Conservation (phyloP, 1,140 invertebrate species). For the Pseudobourletiella spinata region DNA sequence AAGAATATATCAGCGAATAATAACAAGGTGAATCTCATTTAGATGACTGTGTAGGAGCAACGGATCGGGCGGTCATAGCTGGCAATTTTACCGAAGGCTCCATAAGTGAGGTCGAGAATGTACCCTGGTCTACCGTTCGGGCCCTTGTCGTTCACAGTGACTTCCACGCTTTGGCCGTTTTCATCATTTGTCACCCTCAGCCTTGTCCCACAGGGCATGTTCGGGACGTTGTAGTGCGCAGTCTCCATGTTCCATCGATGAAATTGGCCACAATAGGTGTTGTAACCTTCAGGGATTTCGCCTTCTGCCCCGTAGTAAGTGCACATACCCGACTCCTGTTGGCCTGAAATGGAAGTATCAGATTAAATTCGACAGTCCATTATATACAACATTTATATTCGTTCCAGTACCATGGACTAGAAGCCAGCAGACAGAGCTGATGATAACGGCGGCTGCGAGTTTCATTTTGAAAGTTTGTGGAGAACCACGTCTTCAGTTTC, state of each 20-base stretch:
- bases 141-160: slow-evolving; percentile 13
- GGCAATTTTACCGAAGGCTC: not conserved
- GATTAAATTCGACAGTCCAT: too few relatives aligned
- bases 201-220: slow-evolving; percentile 9
- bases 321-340: too few relatives aligned
- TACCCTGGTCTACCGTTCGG: not conserved
- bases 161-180: slow-evolving; percentile 15
- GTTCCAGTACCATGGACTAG: too few relatives aligned
- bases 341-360: too few relatives aligned
- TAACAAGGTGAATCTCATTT: too few relatives aligned
- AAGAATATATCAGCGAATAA: too few relatives aligned
- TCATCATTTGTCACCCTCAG: slow-evolving; percentile 15
- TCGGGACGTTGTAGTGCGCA: slow-evolving; percentile 8
- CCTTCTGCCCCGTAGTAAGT: slow-evolving; percentile 22
- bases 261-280: slow-evolving; percentile 10
- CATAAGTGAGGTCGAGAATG: slow-evolving; percentile 20
- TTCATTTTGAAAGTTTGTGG: too few relatives aligned
- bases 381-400: too few relatives aligned
- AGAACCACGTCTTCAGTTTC: too few relatives aligned
- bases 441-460: too few relatives aligned
- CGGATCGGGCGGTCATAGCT: not conserved
- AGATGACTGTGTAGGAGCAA: not conserved
- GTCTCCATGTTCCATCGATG: slow-evolving; percentile 13
- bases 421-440: too few relatives aligned
- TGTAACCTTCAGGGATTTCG: slow-evolving; percentile 13